Evolutionary conservation across 2,888 invertebrate species (phyloP).

Genomic region (Drosophila yooni): DNA sequence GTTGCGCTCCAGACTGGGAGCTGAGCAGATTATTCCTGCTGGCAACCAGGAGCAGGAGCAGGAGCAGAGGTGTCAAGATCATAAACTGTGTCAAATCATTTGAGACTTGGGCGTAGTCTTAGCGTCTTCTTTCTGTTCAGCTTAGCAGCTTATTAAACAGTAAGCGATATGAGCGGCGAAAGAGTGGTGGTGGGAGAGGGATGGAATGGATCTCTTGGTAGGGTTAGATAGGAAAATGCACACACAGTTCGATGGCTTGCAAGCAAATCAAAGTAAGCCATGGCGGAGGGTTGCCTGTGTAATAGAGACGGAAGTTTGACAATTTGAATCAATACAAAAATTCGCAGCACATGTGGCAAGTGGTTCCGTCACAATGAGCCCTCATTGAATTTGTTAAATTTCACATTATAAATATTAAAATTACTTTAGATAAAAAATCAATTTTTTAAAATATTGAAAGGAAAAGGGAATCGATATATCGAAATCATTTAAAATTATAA

Average conservation of each 20-base stretch:
- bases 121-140: conserved; percentile 26
- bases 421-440: not conserved
- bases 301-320: conserved; percentile 3
- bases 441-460: not conserved
- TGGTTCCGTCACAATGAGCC: rapidly evolving
- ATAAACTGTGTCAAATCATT: conserved; percentile 50
- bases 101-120: conserved; percentile 18
- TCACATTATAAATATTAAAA: not conserved
- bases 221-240: conserved; percentile 12
- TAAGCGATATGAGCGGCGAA: not conserved
- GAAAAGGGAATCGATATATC: not conserved
- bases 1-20: not conserved
- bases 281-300: not conserved
- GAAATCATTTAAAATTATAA: not conserved
- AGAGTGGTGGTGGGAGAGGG: not conserved
- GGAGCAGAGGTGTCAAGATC: conserved; percentile 21
- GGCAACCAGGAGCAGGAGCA: not conserved
- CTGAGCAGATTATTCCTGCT: not conserved
- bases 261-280: conserved; percentile 36
- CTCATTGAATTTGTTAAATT: not conserved
- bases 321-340: not conserved
- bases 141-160: conserved; percentile 58
- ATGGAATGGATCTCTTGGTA: not conserved
- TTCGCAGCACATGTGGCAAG: not conserved
- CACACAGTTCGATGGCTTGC: conserved; percentile 42